These are phyloP conservation scores for Hormaphis cornu DNA, from an alignment of 1,140 invertebrate species.

Conservation along the genomic window DNA sequence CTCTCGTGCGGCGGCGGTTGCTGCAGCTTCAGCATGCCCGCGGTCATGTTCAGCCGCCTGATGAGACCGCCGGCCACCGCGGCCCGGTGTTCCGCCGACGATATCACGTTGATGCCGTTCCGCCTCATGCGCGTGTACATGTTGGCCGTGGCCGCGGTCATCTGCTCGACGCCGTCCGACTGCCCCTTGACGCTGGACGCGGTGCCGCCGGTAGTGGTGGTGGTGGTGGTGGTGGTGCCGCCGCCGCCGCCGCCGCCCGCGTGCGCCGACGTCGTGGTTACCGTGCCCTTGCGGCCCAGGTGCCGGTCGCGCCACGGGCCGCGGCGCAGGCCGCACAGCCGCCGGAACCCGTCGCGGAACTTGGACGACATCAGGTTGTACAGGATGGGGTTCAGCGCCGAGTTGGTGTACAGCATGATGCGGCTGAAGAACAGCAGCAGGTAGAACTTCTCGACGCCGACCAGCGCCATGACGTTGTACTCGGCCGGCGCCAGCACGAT, in stretches of 20 bases:
- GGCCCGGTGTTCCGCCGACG: background rate
- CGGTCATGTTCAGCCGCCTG: background rate
- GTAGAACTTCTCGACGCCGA: slow-evolving; percentile 64
- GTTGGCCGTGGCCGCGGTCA: background rate
- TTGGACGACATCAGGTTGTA: slow-evolving; percentile 80
- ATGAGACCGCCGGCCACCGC: background rate
- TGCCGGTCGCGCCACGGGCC: slow-evolving; percentile 16
- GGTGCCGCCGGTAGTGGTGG: background rate
- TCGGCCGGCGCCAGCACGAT: slow-evolving; percentile 57
- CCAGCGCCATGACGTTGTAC: slow-evolving; percentile 44
- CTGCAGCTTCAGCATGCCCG: background rate
- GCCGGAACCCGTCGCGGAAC: slow-evolving; percentile 64
- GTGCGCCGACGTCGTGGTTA: slow-evolving; percentile 32
- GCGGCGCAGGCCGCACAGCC: slow-evolving; percentile 48
- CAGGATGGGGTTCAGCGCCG: slow-evolving; percentile 70
- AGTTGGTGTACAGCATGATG: slow-evolving; percentile 78
- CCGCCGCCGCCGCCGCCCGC: background rate
- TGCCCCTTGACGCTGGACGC: background rate
- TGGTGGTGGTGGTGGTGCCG: background rate
- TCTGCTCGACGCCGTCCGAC: background rate
- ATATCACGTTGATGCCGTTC: slow-evolving; percentile 15
- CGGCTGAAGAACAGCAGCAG: slow-evolving; percentile 70
- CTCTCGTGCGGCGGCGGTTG: background rate
- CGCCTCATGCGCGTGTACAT: slow-evolving; percentile 25
- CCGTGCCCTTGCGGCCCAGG: slow-evolving; percentile 31